These are phyloP conservation scores for Cynodonichthys magdalenae DNA, from an alignment of 2,797 vertebrate species.

Conservation along the genomic window DNA sequence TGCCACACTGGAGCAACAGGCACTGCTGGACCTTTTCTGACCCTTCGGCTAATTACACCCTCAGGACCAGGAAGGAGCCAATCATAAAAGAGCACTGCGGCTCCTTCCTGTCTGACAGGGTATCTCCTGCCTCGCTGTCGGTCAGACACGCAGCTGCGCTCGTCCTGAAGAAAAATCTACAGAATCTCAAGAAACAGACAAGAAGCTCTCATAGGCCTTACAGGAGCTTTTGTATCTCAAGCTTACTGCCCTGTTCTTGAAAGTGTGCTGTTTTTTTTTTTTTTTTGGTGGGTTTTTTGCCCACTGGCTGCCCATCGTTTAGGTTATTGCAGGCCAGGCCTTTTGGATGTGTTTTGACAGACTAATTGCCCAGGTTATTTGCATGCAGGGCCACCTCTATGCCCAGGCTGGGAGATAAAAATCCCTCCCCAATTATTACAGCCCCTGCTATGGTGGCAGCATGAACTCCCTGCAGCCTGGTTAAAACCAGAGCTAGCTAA, in stretches of 20 bases:
- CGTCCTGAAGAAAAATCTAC: constrained; percentile 26
- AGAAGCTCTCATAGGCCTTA: constrained; percentile 34
- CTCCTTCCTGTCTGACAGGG: constrained; percentile 37
- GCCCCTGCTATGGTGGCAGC: constrained; percentile 52
- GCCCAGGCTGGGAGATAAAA: constrained; percentile 69
- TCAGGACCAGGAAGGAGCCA: constrained; percentile 53
- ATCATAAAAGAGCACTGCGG: constrained; percentile 42
- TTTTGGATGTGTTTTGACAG: constrained; percentile 65
- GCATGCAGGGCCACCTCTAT: constrained; percentile 76
- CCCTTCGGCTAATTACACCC: constrained; percentile 76
- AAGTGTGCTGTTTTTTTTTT: constrained; percentile 41
- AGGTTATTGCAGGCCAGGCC: constrained; percentile 64
- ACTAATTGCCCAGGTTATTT: constrained; percentile 80
- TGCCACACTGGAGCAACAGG: constrained; percentile 65
- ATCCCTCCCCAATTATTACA: constrained; percentile 83
- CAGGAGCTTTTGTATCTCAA: constrained; percentile 18
- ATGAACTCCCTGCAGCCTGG: constrained; percentile 65
- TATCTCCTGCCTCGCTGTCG: constrained; percentile 45
- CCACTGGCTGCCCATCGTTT: constrained; percentile 22
- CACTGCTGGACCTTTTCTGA: constrained; percentile 59
- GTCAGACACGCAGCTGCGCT: constrained; percentile 41
- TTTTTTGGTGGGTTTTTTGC: constrained; percentile 21
- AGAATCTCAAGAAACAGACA: constrained; percentile 25
- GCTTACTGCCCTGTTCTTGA: neutral
- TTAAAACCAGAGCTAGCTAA: constrained; percentile 51